Evolutionary conservation across 2,888 invertebrate genomes (phyloP).

Genomic region (Malacosoma neustria): DNA sequence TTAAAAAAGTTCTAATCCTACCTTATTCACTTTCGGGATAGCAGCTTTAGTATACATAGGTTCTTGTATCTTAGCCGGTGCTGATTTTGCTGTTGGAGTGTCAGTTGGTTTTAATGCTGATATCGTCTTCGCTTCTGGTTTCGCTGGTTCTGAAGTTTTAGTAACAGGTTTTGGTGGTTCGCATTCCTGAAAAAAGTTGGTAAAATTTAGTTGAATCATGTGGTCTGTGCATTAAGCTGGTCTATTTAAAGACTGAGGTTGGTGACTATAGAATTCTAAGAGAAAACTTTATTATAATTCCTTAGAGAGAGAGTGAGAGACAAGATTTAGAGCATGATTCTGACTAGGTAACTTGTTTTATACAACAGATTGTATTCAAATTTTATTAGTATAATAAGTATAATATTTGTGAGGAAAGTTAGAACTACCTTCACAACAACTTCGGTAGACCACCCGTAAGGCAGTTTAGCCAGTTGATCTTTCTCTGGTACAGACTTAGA

Average conservation of each 20-base stretch:
- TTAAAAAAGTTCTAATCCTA: too few species aligned
- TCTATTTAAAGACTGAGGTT: too few species aligned
- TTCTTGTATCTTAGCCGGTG: conserved; percentile 55
- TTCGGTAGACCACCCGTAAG: conserved; percentile 61
- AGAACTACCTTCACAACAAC: conserved; percentile 8
- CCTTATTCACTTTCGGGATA: conserved; percentile 48
- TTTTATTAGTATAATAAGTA: too few species aligned
- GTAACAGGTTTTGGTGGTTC: conserved; percentile 37
- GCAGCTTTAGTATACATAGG: conserved; percentile 60
- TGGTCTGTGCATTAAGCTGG: too few species aligned
- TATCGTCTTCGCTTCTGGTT: conserved; percentile 52
- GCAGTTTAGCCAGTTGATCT: conserved; percentile 64
- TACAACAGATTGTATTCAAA: too few species aligned
- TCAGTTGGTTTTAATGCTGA: conserved; percentile 47
- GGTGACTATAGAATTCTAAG: too few species aligned
- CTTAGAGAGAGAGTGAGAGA: too few species aligned
- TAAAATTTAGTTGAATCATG: too few species aligned
- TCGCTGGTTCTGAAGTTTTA: conserved; percentile 39
- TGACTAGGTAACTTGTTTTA: too few species aligned
- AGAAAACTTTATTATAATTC: too few species aligned
- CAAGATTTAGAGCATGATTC: too few species aligned
- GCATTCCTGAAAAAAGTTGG: conserved; percentile 37
- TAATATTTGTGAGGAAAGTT: neutral
- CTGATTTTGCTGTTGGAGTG: conserved; percentile 41
- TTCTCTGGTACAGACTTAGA: conserved; percentile 62